A percentile compares a stretch with the other conserved stretches of the same genome.
phyloP scores from a whole-genome alignment of 2,888 invertebrate genomes.

The Pyralis farinalis region DNA sequence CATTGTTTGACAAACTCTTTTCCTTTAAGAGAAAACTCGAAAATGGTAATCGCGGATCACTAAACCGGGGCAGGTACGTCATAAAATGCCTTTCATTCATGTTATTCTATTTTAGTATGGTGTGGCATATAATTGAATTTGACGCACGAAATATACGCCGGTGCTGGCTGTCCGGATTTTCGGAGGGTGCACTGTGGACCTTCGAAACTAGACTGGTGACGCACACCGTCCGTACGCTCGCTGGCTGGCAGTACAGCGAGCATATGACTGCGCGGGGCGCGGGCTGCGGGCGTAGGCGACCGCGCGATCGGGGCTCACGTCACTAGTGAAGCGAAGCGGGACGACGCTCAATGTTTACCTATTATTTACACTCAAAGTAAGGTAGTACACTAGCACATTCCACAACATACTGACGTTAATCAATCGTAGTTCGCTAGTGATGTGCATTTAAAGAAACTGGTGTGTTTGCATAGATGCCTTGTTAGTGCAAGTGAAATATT shows the following conservation, averaged over 20 bases:
- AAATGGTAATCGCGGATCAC: slow-evolving; percentile 57
- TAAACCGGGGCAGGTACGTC: slow-evolving; percentile 76
- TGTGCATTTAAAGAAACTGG: slow-evolving; percentile 67
- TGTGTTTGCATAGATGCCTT: slow-evolving; percentile 51
- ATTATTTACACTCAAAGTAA: slow-evolving; percentile 59
- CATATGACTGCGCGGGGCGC: slow-evolving; percentile 53
- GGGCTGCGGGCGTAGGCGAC: slow-evolving; percentile 50
- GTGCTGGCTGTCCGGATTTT: slow-evolving; percentile 26
- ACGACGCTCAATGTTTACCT: slow-evolving; percentile 64
- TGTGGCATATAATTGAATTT: slow-evolving; percentile 42
- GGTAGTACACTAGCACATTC: slow-evolving; percentile 75
- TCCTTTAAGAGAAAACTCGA: slow-evolving; percentile 81
- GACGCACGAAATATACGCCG: slow-evolving; percentile 45
- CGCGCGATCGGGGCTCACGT: slow-evolving; percentile 43
- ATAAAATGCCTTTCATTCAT: slow-evolving; percentile 56
- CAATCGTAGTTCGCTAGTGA: slow-evolving; percentile 36
- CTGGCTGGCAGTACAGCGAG: slow-evolving; percentile 43
- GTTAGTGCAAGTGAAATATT: slow-evolving; percentile 49
- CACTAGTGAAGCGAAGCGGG: slow-evolving; percentile 59
- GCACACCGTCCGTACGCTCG: slow-evolving; percentile 47
- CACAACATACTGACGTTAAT: slow-evolving; percentile 49
- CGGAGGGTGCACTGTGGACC: slow-evolving; percentile 35
- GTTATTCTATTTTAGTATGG: slow-evolving; percentile 50
- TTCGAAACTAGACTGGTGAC: slow-evolving; percentile 43
- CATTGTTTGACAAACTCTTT: slow-evolving; percentile 88